phyloP scores from a whole-genome alignment of 2,797 vertebrate species.

The Natrix natrix region DNA sequence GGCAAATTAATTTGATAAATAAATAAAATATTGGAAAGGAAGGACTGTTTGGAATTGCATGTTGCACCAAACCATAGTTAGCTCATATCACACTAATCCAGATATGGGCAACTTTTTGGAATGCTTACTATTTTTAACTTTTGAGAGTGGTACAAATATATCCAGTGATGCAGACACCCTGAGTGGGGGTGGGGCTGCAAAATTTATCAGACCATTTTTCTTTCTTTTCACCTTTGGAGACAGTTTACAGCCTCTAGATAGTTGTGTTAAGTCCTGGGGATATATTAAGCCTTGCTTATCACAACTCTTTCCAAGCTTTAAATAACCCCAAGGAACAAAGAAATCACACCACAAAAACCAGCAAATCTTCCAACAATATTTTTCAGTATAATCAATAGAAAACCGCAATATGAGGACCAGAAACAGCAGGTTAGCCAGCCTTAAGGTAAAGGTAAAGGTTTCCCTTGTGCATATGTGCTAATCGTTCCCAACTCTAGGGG shows the following conservation, averaged over 20 bases:
- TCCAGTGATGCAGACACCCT: not conserved
- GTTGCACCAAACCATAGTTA: not conserved
- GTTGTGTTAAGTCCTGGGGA: slow-evolving; percentile 11
- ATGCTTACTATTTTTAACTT: not conserved
- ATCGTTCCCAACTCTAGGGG: too few relatives aligned
- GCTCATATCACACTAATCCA: not conserved
- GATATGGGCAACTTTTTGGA: not conserved
- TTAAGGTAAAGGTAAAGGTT: too few relatives aligned
- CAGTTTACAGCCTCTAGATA: slow-evolving; percentile 37
- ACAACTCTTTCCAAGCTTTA: not conserved
- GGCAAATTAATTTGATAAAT: not conserved
- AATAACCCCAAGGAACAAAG: not conserved
- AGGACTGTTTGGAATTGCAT: not conserved
- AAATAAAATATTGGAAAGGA: not conserved
- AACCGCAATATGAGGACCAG: not conserved
- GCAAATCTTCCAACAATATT: not conserved
- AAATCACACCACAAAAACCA: not conserved
- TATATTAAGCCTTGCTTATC: not conserved
- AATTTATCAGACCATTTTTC: not conserved
- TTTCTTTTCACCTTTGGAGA: not conserved
- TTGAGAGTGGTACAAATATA: not conserved
- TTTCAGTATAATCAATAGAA: not conserved
- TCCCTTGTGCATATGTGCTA: too few relatives aligned
- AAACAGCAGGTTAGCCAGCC: not conserved
- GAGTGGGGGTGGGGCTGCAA: not conserved